phyloP scores from a whole-genome alignment of 53 echinoderm and acorn worm genomes.

The Mesocentrotus franciscanus region DNA sequence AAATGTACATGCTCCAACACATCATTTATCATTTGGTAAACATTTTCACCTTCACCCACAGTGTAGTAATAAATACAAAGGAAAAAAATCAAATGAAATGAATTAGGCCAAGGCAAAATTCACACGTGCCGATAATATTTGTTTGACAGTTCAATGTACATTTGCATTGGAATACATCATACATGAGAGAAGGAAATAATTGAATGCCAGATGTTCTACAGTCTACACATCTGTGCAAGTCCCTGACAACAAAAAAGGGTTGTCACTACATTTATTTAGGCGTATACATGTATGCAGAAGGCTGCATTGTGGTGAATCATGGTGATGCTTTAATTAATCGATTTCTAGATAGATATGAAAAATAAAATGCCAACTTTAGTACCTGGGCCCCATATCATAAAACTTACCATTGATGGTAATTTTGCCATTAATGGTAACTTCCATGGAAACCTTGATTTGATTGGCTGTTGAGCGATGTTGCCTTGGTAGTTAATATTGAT shows the following conservation, averaged over 20 bases:
- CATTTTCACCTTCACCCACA: neutral
- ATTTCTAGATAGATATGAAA: neutral
- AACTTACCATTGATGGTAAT: no score
- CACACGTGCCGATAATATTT: constrained; percentile 22
- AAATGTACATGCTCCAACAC: neutral
- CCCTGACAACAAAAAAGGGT: neutral
- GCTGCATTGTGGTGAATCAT: neutral
- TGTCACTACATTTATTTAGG: no score
- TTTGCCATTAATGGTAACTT: no score
- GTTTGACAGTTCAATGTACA: neutral
- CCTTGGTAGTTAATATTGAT: no score
- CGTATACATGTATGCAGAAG: neutral
- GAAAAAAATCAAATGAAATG: neutral
- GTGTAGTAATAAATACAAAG: neutral
- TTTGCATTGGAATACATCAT: constrained; percentile 7
- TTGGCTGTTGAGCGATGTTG: no score
- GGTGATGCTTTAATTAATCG: neutral
- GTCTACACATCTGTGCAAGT: neutral
- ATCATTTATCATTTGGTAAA: neutral
- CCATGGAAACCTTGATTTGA: no score
- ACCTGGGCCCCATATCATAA: no score
- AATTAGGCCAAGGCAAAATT: constrained; percentile 24
- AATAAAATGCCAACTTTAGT: no score
- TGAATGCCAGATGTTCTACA: constrained; percentile 27
- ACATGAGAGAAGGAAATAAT: neutral